These are phyloP conservation scores for Muschampia plurimacula DNA, from an alignment of 2,888 invertebrate genomes.

Conservation along the genomic window DNA sequence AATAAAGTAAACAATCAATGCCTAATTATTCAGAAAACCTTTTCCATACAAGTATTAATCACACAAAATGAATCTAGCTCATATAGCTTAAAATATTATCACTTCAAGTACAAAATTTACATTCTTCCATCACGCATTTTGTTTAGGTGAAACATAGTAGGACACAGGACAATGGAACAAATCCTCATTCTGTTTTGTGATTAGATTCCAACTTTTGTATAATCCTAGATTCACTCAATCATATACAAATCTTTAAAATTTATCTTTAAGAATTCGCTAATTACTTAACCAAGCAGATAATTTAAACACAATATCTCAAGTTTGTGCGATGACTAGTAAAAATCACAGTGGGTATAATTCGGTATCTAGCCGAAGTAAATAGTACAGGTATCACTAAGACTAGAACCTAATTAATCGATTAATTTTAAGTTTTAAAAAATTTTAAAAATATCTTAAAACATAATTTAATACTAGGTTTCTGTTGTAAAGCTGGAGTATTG, in stretches of 20 bases:
- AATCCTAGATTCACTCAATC: background rate
- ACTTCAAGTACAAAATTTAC: slow-evolving; percentile 69
- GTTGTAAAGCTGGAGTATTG: background rate
- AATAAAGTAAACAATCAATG: background rate
- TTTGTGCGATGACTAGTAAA: slow-evolving; percentile 60
- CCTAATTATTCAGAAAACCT: background rate
- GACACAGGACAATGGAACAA: background rate
- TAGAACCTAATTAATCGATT: slow-evolving; percentile 21
- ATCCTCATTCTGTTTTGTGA: background rate
- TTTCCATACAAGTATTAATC: slow-evolving; percentile 8
- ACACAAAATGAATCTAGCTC: slow-evolving; percentile 75
- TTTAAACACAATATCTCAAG: slow-evolving; percentile 21
- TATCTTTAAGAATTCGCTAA: background rate
- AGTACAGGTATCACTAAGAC: slow-evolving; percentile 32
- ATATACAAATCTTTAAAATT: background rate
- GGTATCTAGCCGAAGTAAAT: slow-evolving; percentile 36
- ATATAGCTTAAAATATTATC: slow-evolving; percentile 83
- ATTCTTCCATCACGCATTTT: slow-evolving; percentile 40
- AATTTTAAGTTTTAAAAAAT: background rate
- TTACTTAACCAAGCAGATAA: slow-evolving; percentile 17
- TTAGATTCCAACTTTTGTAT: background rate
- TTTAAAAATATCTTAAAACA: background rate
- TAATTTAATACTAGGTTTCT: background rate
- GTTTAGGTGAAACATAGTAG: background rate
- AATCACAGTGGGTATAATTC: slow-evolving; percentile 56